phyloP scores from a whole-genome alignment of 1,140 invertebrate genomes.

The Bombus polaris region DNA sequence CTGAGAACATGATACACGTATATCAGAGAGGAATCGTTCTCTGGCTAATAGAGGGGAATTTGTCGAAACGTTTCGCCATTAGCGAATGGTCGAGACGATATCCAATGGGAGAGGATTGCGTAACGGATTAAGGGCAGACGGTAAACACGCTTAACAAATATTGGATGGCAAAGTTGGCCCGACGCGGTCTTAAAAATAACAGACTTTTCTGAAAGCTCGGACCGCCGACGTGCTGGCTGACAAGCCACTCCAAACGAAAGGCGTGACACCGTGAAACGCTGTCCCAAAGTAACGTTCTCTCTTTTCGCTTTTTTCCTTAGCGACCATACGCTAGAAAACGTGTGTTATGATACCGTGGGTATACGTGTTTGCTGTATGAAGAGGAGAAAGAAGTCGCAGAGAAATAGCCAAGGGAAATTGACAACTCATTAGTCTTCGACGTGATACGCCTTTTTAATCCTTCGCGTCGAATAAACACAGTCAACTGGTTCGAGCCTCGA shows the following conservation, averaged over 20 bases:
- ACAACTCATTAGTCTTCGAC: constrained; percentile 45
- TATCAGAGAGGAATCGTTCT: neutral
- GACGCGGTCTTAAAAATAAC: constrained; percentile 61
- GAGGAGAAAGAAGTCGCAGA: constrained; percentile 40
- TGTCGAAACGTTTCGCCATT: constrained; percentile 22
- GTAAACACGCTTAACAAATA: constrained; percentile 68
- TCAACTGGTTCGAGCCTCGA: neutral
- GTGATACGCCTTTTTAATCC: constrained; percentile 28
- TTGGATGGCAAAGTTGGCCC: constrained; percentile 33
- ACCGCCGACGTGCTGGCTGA: constrained; percentile 47
- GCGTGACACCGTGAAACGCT: constrained; percentile 44
- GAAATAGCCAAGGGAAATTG: constrained; percentile 43
- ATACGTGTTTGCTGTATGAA: constrained; percentile 53
- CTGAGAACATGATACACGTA: neutral
- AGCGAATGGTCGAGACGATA: constrained; percentile 23
- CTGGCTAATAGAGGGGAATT: constrained; percentile 24
- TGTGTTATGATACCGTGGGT: constrained; percentile 66
- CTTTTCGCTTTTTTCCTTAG: constrained; percentile 3
- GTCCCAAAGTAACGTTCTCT: constrained; percentile 39
- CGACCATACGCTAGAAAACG: neutral
- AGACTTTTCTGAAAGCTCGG: constrained; percentile 66
- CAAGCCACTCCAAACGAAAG: constrained; percentile 58
- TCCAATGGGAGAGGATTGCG: constrained; percentile 24
- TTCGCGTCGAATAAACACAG: constrained; percentile 19
- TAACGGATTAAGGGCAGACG: constrained; percentile 64